These are phyloP conservation scores for Caradrina kadenii DNA, from an alignment of 2,888 invertebrate species.

Conservation along the genomic window DNA sequence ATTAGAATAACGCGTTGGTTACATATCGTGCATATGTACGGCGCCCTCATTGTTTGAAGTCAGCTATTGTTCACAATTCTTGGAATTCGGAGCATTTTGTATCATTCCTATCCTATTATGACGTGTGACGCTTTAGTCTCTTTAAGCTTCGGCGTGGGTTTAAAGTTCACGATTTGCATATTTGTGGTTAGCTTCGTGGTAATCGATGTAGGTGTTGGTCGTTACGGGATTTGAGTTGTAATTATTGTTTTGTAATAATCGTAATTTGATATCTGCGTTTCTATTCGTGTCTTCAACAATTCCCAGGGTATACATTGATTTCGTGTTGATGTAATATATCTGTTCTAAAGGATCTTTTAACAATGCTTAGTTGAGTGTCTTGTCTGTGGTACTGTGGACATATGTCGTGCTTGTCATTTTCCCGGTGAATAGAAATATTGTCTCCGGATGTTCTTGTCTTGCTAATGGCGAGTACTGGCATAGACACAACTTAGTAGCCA, in stretches of 20 bases:
- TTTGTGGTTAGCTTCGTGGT: constrained; percentile 42
- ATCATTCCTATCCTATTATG: constrained; percentile 27
- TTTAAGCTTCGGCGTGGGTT: constrained; percentile 22
- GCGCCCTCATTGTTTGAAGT: constrained; percentile 39
- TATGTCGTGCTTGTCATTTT: too few species aligned
- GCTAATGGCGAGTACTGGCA: too few species aligned
- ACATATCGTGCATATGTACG: constrained; percentile 52
- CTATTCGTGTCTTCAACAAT: constrained; percentile 1
- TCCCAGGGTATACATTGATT: background rate
- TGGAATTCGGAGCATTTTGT: constrained; percentile 50
- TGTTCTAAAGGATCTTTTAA: background rate
- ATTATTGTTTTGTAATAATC: constrained; percentile 10
- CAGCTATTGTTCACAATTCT: constrained; percentile 52
- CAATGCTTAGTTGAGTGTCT: background rate
- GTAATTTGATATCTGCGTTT: constrained; percentile 2
- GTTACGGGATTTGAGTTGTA: constrained; percentile 4
- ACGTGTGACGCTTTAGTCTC: constrained; percentile 17
- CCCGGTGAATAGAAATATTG: too few species aligned
- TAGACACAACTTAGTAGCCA: too few species aligned
- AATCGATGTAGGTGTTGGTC: constrained; percentile 7
- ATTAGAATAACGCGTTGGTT: constrained; percentile 61
- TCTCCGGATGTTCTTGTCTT: too few species aligned
- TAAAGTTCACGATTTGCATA: constrained; percentile 33
- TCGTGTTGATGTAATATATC: background rate
- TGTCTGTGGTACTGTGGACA: too few species aligned